Base-by-base conservation (phyloP, 2,113 vertebrate species). In the Dolichallabes microphthalmus region DNA sequence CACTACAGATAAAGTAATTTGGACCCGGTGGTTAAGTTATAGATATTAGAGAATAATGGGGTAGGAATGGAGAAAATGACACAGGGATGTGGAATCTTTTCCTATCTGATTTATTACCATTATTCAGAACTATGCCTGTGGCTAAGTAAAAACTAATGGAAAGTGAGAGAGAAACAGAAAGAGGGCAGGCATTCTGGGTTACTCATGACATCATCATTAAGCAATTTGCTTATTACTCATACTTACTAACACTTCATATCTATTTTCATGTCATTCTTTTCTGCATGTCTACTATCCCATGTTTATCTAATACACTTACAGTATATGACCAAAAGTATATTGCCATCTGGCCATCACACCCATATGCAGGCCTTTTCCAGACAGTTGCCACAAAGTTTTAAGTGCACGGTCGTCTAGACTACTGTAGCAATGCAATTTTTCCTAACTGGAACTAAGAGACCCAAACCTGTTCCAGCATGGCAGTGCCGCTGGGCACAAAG, bases 51-150 rank as follows among this genome's bases (percentile, higher is more conserved):
- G 80, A 80, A 52, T 39, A 13, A 57, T 27, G 20, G 15, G 50
- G 69, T 63, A 69, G 75, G 61, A 78, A 68, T 58, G 52, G 25
- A n/a, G 50, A 52, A n/a, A 83, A 69, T 68, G 63, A 60, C 69
- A 55, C 50, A 77, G 25, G n/a, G 25, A 75, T 69, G 3, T 64
- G 39, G 71, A 87, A 80, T 74, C 81, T 75, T 76, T 60, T 22
- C 27, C 80, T 87, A 80, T 82, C 79, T 60, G 61, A 71, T 85
- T 58, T 80, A 69, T 86, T 89, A 73, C 32, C 60, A 76, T 80
- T 60, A 76, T 85, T 88, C 71, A 57, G 39, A 53, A 75, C 53
- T 83, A 73, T 85, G 53, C 68, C 20, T 15, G 0, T 78, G 80
- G 13, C 55, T 25, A 45, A 73, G 81, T 57, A 19, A 63, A 79